Percentiles rank a stretch among this genome's conserved stretches.
phyloP scores from a whole-genome alignment of 2,888 invertebrate genomes.

The Agrochola lychnidis region DNA sequence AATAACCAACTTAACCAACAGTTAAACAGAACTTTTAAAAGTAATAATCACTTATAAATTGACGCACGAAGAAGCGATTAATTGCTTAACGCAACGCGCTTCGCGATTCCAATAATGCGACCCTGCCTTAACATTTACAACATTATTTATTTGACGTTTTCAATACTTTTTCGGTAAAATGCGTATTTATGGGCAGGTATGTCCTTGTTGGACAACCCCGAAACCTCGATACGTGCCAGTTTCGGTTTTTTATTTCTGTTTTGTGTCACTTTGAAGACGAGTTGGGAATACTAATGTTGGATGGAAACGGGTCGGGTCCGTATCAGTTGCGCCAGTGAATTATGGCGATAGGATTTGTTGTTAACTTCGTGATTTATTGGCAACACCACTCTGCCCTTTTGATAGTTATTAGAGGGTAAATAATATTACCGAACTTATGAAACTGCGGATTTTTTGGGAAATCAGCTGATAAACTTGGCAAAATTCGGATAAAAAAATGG shows the following conservation, averaged over 20 bases:
- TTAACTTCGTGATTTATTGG: conserved; percentile 56
- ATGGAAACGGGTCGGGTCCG: conserved; percentile 39
- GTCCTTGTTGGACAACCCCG: conserved; percentile 69
- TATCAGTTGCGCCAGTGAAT: conserved; percentile 52
- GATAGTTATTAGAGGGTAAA: conserved; percentile 37
- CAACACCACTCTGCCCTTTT: conserved; percentile 13
- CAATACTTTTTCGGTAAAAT: conserved; percentile 50
- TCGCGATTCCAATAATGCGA: conserved; percentile 25
- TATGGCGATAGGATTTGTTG: conserved; percentile 51
- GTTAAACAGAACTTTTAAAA: not conserved
- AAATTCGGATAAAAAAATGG: not conserved
- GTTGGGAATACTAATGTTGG: conserved; percentile 61
- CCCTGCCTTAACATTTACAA: conserved; percentile 36
- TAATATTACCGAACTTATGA: conserved; percentile 5
- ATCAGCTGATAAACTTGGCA: not conserved
- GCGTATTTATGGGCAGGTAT: conserved; percentile 43
- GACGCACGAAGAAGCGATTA: conserved; percentile 9
- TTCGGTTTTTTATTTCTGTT: conserved; percentile 56
- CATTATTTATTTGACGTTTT: conserved; percentile 58
- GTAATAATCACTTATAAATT: not conserved
- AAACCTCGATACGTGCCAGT: conserved; percentile 69
- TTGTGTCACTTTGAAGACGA: conserved; percentile 49
- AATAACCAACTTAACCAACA: not conserved
- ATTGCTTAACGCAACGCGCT: not conserved
- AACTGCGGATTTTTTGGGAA: not conserved